Percentiles rank a stretch among this genome's conserved stretches.
These are phyloP conservation scores for Danio jaintianensis DNA, from an alignment of 2,797 vertebrate species.

Conservation along the genomic window DNA sequence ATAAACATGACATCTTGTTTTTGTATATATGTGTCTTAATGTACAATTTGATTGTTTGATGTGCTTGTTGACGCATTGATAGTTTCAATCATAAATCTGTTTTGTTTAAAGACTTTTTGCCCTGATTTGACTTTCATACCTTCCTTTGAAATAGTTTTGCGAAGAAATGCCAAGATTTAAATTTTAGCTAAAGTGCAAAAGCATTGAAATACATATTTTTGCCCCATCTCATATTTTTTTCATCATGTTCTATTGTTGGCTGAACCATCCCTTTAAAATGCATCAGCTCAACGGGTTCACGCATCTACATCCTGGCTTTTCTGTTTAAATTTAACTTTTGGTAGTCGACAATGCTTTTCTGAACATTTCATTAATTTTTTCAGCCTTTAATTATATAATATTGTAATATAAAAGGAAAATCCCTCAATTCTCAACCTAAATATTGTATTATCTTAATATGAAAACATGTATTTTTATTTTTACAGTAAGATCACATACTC, in stretches of 20 bases:
- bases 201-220: background rate
- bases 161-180: no score
- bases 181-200: no score
- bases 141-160: no score
- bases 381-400: background rate
- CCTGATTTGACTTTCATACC: no score
- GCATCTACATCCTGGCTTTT: background rate
- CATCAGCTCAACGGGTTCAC: background rate
- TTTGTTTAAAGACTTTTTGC: no score
- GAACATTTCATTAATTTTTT: background rate
- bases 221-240: no score
- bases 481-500: background rate
- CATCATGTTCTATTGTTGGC: background rate
- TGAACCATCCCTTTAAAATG: background rate
- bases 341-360: background rate
- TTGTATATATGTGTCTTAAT: no score
- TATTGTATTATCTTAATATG: slow-evolving; percentile 25
- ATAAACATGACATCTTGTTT: no score
- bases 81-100: no score
- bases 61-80: no score
- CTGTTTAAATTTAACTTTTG: background rate
- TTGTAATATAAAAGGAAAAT: slow-evolving; percentile 36
- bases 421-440: slow-evolving; percentile 4
- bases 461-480: slow-evolving; percentile 5
- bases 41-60: no score